These are phyloP conservation scores for Nomada ferruginata DNA, from an alignment of 2,888 invertebrate species.

Conservation along the genomic window DNA sequence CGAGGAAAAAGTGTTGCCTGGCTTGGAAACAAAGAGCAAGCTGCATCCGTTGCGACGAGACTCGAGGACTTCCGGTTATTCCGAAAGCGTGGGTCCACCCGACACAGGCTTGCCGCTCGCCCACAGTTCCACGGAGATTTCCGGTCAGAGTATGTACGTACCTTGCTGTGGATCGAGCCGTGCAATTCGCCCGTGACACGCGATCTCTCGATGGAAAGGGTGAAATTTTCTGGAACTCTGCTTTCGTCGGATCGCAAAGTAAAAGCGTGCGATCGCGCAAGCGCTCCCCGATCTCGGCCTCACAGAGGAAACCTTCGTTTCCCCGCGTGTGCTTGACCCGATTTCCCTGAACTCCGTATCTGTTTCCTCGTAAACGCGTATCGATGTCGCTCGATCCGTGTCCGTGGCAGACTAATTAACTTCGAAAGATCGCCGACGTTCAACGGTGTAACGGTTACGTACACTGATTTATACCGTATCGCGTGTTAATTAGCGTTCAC, in stretches of 20 bases:
- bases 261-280: neutral
- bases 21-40: slow-evolving; percentile 21
- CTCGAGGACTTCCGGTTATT: slow-evolving; percentile 42
- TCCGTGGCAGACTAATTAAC: neutral
- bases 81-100: slow-evolving; percentile 44
- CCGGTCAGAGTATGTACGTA: slow-evolving; percentile 24
- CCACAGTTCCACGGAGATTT: slow-evolving; percentile 32
- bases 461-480: neutral
- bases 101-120: neutral
- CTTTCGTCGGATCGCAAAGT: neutral
- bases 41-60: slow-evolving; percentile 18
- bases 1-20: no score
- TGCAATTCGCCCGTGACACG: neutral
- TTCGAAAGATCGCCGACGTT: neutral
- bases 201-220: slow-evolving; percentile 12
- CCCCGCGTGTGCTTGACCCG: neutral
- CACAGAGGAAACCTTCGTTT: neutral
- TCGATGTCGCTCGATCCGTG: neutral
- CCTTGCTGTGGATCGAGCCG: slow-evolving; percentile 5
- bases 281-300: neutral
- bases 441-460: neutral
- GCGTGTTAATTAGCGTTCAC: slow-evolving; percentile 41
- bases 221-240: slow-evolving; percentile 12
- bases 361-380: neutral
- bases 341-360: neutral